These are phyloP conservation scores for Brachionus manjavacas DNA, from an alignment of 1,140 invertebrate genomes.

Conservation along the genomic window DNA sequence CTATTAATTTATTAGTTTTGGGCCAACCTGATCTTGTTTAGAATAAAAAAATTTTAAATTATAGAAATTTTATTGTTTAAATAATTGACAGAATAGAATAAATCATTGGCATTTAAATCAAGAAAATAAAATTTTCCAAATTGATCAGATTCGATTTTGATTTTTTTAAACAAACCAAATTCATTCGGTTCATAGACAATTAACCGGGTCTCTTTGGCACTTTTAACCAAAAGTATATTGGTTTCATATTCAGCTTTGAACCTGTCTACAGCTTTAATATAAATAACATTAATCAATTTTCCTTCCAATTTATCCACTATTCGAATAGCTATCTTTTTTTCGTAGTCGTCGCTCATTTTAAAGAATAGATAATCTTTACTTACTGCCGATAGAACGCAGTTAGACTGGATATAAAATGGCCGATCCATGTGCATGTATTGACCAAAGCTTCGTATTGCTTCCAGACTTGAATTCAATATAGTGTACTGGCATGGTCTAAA, in stretches of 20 bases:
- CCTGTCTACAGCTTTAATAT: background rate
- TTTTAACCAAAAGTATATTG: background rate
- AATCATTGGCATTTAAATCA: background rate
- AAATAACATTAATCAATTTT: background rate
- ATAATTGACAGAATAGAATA: conserved; percentile 16
- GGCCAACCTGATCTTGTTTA: background rate
- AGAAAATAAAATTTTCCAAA: conserved; percentile 9
- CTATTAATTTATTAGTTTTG: too few relatives aligned
- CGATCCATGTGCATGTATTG: background rate
- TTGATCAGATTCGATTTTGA: background rate
- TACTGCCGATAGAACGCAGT: background rate
- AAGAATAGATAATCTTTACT: conserved; percentile 1
- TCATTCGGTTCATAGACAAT: background rate
- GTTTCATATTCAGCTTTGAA: background rate
- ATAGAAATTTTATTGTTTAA: conserved; percentile 15
- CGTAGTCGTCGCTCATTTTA: background rate
- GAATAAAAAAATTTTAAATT: background rate
- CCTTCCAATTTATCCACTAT: background rate
- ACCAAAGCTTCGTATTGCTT: background rate
- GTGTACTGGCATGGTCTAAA: background rate
- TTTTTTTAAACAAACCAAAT: background rate
- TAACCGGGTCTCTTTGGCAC: background rate
- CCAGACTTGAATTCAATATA: background rate
- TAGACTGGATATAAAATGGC: background rate
- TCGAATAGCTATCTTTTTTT: background rate